Base-by-base conservation (phyloP, 2,888 invertebrate species). In the Aphodius granarius region DNA sequence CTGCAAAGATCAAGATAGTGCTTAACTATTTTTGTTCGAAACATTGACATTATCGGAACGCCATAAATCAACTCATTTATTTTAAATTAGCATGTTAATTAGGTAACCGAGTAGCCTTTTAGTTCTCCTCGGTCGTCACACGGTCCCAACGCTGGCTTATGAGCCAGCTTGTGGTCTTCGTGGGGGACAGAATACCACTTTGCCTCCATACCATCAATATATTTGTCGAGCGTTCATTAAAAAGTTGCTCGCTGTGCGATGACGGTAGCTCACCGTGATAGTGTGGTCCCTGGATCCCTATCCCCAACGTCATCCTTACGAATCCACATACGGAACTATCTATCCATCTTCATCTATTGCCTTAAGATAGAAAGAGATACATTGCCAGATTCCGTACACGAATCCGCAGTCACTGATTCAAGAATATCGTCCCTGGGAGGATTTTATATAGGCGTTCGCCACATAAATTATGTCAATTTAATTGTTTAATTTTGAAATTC, bases 41-140 rank as follows among this genome's bases (percentile, higher is more conserved):
- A 74, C 75, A 75, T 77, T 77, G 78, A 78, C 78, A 78, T 75
- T 78, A 78, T 78, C 78, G 66, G 75, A 72, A 64, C 72, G 72
- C 77, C 63, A 77, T 78, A 78, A 78, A 78, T 78, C 78, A 78
- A 72, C 77, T 78, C 78, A 74, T 79, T 77, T 78, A 79, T 78
- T 76, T 79, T 79, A 77, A 75, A 79, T 78, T 79, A 77, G 79
- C 76, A 79, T 79, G 79, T 78, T 79, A 79, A 78, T 79, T 79
- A 78, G 77, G 76, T 78, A 77, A 77, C 66, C 73, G 77, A 75
- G 76, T 77, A 75, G 73, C 66, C 23, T 43, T 43, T 43, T 43
- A 43, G 43, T 43, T 43, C n/a, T 43, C 21, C 20, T 66, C 43
- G 72, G 73, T 73, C 63, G 72, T 63, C 66, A 20, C 21, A 68